Percentiles rank a stretch among this genome's conserved stretches.
These are phyloP conservation scores for Lepidocolaptes lacrymiger DNA, from an alignment of 2,797 vertebrate genomes.

Conservation along the genomic window DNA sequence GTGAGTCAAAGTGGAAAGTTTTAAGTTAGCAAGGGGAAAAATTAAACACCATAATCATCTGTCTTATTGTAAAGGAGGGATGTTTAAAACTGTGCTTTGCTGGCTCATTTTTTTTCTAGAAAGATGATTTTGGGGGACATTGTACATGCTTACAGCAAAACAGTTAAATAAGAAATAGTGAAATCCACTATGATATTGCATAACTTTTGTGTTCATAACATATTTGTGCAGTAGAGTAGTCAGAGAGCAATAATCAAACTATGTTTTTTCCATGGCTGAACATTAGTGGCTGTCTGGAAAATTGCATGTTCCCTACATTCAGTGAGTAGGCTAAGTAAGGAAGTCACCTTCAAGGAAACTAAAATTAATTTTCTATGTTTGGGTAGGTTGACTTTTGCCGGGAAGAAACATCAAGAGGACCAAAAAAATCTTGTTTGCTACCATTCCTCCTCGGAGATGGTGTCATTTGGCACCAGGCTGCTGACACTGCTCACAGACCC, in stretches of 20 bases:
- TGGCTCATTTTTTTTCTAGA: not conserved
- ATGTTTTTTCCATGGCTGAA: not conserved
- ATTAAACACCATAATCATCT: not conserved
- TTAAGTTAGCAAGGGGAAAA: not conserved
- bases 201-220: not conserved
- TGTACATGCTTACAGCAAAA: not conserved
- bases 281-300: not conserved
- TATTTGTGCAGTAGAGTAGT: not conserved
- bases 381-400: not conserved
- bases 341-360: not conserved
- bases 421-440: not conserved
- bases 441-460: not conserved
- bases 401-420: not conserved
- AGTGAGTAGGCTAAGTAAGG: not conserved
- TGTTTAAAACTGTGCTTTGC: not conserved
- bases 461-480: not conserved
- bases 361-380: not conserved
- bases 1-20: not conserved
- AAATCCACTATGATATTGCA: not conserved
- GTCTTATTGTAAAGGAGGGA: not conserved
- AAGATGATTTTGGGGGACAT: not conserved
- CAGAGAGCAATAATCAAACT: not conserved
- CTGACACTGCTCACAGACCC: not conserved
- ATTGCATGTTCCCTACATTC: not conserved
- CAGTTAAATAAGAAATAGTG: conserved; percentile 31